phyloP scores from a whole-genome alignment of 2,113 vertebrate species.

The Cacatua alba region DNA sequence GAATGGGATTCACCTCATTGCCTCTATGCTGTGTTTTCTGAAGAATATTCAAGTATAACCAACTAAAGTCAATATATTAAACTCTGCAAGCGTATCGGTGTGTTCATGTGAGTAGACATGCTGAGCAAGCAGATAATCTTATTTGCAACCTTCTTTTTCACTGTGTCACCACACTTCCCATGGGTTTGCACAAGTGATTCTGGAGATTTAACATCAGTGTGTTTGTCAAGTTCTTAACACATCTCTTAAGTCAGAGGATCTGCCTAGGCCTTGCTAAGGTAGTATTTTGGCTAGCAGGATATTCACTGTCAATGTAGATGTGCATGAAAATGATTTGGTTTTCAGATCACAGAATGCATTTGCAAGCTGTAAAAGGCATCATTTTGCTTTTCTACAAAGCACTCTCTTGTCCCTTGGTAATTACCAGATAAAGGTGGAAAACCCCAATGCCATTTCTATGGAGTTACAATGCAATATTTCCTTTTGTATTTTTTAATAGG shows the following conservation, averaged over 20 bases:
- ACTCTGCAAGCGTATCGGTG: neutral
- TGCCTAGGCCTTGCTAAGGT: neutral
- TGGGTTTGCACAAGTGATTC: neutral
- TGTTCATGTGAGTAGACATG: neutral
- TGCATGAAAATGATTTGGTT: neutral
- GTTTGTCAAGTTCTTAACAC: neutral
- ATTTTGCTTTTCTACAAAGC: neutral
- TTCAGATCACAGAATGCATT: neutral
- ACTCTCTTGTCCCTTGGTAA: neutral
- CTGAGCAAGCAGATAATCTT: neutral
- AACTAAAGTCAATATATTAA: neutral
- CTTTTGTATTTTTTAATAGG: neutral
- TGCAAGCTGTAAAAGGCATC: neutral
- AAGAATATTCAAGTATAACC: neutral
- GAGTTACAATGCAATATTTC: neutral
- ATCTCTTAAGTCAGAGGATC: neutral
- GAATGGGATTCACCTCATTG: neutral
- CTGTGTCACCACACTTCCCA: neutral
- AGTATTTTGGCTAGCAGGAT: neutral
- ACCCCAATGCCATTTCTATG: neutral
- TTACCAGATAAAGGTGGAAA: neutral
- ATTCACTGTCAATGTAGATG: neutral
- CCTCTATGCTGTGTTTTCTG: neutral
- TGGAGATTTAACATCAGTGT: neutral
- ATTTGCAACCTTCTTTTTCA: neutral